phyloP scores from a whole-genome alignment of 2,797 vertebrate genomes.

The Pipistrellus pipistrellus region DNA sequence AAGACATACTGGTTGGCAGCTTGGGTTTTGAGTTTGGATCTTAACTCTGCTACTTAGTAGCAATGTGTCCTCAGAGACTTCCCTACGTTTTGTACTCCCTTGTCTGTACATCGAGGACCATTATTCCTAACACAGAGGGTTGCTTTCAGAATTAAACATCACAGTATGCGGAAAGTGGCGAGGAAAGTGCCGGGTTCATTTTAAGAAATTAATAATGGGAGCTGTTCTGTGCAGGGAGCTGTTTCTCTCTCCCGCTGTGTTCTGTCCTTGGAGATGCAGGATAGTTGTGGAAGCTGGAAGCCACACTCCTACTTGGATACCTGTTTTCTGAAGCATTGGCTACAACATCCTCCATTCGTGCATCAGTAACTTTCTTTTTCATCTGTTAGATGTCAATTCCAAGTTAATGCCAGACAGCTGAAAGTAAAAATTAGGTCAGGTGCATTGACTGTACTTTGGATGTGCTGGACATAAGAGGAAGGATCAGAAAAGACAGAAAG shows the following conservation, averaged over 20 bases:
- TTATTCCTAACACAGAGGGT: not conserved
- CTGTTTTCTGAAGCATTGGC: constrained; percentile 11
- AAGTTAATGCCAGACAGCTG: not conserved
- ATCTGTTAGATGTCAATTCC: not conserved
- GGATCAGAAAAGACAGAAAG: not conserved
- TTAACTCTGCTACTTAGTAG: not conserved
- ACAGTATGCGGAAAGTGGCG: not conserved
- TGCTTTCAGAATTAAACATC: constrained; percentile 10
- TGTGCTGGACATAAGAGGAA: not conserved
- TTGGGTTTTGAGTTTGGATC: not conserved
- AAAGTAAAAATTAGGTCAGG: not conserved
- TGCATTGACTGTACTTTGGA: not conserved
- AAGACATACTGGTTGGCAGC: not conserved
- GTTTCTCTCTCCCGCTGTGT: not conserved
- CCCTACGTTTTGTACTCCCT: not conserved
- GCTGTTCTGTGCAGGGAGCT: not conserved
- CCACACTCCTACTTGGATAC: not conserved
- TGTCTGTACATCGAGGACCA: not conserved
- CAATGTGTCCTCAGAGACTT: not conserved
- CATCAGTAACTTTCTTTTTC: not conserved
- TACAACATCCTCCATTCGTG: not conserved
- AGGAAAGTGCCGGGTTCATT: not conserved
- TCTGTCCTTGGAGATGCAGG: not conserved
- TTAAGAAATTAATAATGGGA: constrained; percentile 53
- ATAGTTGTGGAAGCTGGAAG: not conserved